These are phyloP conservation scores for Hestina assimilis DNA, from an alignment of 1,140 invertebrate species.

Conservation along the genomic window DNA sequence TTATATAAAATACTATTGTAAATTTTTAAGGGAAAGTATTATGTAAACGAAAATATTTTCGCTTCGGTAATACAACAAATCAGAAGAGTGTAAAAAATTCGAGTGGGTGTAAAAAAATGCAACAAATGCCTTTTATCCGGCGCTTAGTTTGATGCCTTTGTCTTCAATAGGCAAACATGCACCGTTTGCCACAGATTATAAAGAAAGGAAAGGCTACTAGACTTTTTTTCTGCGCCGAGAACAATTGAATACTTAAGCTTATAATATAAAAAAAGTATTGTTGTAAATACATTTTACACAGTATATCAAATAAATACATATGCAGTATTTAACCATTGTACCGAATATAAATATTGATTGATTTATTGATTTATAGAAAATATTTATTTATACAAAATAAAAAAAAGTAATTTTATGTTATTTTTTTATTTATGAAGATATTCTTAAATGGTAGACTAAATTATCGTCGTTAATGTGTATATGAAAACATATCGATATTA, in stretches of 20 bases:
- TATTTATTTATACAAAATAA: too few relatives aligned
- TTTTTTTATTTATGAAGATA: too few relatives aligned
- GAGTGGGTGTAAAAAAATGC: constrained; percentile 29
- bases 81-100: too few relatives aligned
- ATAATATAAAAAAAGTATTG: constrained; percentile 1
- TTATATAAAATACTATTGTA: background rate
- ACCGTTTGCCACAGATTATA: constrained; percentile 36
- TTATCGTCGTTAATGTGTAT: too few relatives aligned
- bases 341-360: background rate
- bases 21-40: background rate
- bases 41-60: constrained; percentile 22
- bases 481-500: too few relatives aligned
- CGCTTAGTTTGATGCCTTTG: constrained; percentile 48
- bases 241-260: constrained; percentile 14
- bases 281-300: background rate
- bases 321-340: too few relatives aligned
- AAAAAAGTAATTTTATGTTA: too few relatives aligned
- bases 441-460: too few relatives aligned
- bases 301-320: too few relatives aligned
- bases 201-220: constrained; percentile 33
- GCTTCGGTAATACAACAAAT: constrained; percentile 29
- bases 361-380: too few relatives aligned
- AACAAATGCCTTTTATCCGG: constrained; percentile 36
- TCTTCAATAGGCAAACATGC: constrained; percentile 33
- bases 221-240: constrained; percentile 11